Evolutionary conservation across 2,888 invertebrate species (phyloP).

Genomic region (Heliconius sara): DNA sequence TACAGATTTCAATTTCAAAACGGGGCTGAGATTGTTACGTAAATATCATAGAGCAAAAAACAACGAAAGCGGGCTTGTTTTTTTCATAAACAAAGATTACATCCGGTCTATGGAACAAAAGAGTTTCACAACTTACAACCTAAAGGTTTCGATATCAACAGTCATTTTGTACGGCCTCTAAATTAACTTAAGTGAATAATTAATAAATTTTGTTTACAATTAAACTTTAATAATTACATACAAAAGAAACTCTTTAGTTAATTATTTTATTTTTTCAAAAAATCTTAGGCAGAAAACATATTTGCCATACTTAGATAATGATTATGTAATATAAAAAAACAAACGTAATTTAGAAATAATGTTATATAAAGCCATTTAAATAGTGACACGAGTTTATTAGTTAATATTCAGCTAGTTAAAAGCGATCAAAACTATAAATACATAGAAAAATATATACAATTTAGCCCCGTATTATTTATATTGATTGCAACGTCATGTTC

Average conservation of each 20-base stretch:
- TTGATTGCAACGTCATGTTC: conserved; percentile 49
- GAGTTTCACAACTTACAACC: conserved; percentile 12
- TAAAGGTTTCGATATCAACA: conserved; percentile 3
- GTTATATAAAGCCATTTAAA: neutral
- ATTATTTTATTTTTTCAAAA: conserved; percentile 20
- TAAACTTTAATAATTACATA: neutral
- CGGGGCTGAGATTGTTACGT: conserved; percentile 10
- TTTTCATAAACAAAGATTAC: conserved; percentile 21
- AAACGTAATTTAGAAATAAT: neutral
- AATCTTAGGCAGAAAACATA: conserved; percentile 22
- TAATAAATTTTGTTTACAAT: conserved; percentile 7
- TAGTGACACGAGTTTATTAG: neutral
- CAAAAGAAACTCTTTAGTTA: conserved; percentile 18
- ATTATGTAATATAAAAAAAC: conserved; percentile 23
- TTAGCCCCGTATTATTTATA: conserved; percentile 47
- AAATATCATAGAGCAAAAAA: conserved; percentile 27
- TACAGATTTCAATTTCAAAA: conserved; percentile 8
- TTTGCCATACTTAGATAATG: conserved; percentile 9
- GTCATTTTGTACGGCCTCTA: conserved; percentile 14
- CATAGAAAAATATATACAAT: conserved; percentile 37
- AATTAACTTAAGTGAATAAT: conserved; percentile 16
- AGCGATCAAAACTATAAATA: conserved; percentile 36
- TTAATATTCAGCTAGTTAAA: neutral
- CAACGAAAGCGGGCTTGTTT: conserved; percentile 16
- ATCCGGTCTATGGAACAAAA: conserved; percentile 26